Conservation (phyloP, 1,140 invertebrate species). For the Uloborus diversus region DNA sequence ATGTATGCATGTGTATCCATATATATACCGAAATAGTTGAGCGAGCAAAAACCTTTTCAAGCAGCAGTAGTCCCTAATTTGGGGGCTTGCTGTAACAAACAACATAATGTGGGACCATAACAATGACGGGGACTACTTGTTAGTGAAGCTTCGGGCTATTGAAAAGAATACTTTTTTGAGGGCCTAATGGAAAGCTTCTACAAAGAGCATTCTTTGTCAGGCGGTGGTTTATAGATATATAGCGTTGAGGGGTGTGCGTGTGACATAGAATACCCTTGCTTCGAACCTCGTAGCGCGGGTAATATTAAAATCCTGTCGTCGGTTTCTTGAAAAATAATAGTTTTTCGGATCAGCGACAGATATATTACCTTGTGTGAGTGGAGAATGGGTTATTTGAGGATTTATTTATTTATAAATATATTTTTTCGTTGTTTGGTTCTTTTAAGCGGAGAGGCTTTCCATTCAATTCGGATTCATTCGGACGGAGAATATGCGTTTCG, state of each 20-base stretch:
- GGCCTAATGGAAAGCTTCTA: slow-evolving; percentile 47
- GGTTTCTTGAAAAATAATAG: slow-evolving; percentile 23
- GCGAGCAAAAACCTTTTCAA: slow-evolving; percentile 19
- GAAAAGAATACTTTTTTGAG: slow-evolving; percentile 51
- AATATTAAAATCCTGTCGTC: slow-evolving; percentile 47
- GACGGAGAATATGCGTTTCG: background rate
- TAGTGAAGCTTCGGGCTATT: slow-evolving; percentile 40
- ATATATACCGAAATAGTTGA: background rate
- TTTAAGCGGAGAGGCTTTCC: no score
- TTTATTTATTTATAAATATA: slow-evolving; percentile 25
- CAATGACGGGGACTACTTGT: slow-evolving; percentile 35
- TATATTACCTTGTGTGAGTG: slow-evolving; percentile 48
- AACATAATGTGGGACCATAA: slow-evolving; percentile 24
- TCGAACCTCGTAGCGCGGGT: background rate
- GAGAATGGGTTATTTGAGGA: background rate
- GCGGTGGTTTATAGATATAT: background rate
- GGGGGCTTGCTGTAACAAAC: slow-evolving; percentile 32
- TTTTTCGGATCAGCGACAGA: slow-evolving; percentile 32
- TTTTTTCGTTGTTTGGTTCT: slow-evolving; percentile 7
- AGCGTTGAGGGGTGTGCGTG: background rate
- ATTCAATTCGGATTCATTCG: no score
- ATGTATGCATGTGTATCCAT: background rate
- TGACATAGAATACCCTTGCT: slow-evolving; percentile 42
- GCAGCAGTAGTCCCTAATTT: slow-evolving; percentile 39
- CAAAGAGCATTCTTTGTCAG: slow-evolving; percentile 38